Percentiles rank a stretch among this genome's conserved stretches.
Evolutionary conservation across 2,113 vertebrate genomes (phyloP).

Genomic region (Anguilla japonica): DNA sequence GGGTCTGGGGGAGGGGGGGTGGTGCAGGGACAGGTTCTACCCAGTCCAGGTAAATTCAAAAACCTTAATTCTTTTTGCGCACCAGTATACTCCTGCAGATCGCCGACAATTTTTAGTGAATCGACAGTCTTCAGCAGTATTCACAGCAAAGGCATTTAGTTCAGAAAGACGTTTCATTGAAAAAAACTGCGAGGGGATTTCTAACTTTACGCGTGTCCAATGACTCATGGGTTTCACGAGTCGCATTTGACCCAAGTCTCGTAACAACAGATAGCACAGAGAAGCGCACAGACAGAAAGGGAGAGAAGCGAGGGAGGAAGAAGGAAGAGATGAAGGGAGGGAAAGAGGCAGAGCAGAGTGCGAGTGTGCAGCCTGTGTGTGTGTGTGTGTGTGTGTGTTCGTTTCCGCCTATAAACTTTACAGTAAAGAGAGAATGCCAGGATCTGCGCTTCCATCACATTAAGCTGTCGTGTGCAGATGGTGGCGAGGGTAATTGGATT

Average conservation of each 20-base stretch:
- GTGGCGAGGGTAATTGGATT: neutral
- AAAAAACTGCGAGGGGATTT: too few relatives aligned
- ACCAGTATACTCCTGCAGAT: too few relatives aligned
- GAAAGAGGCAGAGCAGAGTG: slow-evolving; percentile 31
- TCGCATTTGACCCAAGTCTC: too few relatives aligned
- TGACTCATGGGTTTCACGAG: too few relatives aligned
- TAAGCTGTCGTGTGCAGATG: neutral
- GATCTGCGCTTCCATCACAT: neutral
- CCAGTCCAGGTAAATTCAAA: neutral
- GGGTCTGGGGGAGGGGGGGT: too few relatives aligned
- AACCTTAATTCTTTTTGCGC: too few relatives aligned
- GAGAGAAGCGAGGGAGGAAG: slow-evolving; percentile 19
- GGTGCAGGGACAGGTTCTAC: slow-evolving; percentile 40
- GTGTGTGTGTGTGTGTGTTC: neutral
- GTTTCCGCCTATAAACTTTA: neutral
- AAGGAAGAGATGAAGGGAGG: slow-evolving; percentile 33
- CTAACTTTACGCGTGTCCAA: too few relatives aligned
- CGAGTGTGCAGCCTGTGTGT: slow-evolving; percentile 20
- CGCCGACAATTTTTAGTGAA: too few relatives aligned
- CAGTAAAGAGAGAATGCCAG: neutral
- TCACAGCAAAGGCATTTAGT: too few relatives aligned
- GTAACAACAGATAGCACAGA: slow-evolving; percentile 17
- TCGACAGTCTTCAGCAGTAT: too few relatives aligned
- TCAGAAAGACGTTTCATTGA: too few relatives aligned
- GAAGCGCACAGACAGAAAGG: slow-evolving; percentile 12